Evolutionary conservation across 53 echinoderm and acorn worm genomes (phyloP), one percentile per base, ranked within the genome.

Genomic region (Arbacia lixula): DNA sequence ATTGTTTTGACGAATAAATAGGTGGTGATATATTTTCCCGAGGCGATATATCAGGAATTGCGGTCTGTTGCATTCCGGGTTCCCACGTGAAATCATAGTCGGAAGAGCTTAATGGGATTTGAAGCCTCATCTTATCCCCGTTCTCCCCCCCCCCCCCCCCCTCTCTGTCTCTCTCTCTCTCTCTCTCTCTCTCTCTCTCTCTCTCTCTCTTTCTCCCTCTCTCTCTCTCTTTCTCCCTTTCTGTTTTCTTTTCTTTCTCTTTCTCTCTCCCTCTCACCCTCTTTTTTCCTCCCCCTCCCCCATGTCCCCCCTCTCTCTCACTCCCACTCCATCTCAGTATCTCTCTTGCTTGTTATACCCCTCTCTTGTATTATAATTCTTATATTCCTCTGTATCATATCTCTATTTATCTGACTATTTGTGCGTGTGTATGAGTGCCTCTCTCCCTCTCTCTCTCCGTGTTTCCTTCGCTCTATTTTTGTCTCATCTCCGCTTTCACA

Each of bases 1-100:
- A 66, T 66, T 66, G 66, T 66, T 66, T 66, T 66, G 66, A 66
- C 66, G 66, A 66, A 8, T 66, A 36, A 38, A 37, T 66, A 26
- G 66, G 20, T 5, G 38, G n/a, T 20, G 20, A n/a, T 66, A 64
- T 64, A 66, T 25, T 26, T n/a, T 22, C 66, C 66, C 3, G 17
- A 27, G 66, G 66, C 66, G 38, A 24, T 66, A 38, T 4, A 37
- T 38, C 66, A 62, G n/a, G n/a, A n/a, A 32, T 19, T n/a, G 1
- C 4, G 33, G 31, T 66, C 66, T 66, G 66, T 38, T 37, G 36
- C 36, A 19, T 66, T 21, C 38, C 37, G 36, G 66, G 38, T n/a
- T 25, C 38, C 36, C 38, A 56, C 6, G 22, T 55, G 0, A 2
- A 3, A 20, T 6, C 20, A 55, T 2, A 5, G 1, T 2, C 1